Evolutionary conservation across 2,888 invertebrate genomes (phyloP), one percentile per base, ranked within the genome.

Genomic region (Trichopria drosophilae): DNA sequence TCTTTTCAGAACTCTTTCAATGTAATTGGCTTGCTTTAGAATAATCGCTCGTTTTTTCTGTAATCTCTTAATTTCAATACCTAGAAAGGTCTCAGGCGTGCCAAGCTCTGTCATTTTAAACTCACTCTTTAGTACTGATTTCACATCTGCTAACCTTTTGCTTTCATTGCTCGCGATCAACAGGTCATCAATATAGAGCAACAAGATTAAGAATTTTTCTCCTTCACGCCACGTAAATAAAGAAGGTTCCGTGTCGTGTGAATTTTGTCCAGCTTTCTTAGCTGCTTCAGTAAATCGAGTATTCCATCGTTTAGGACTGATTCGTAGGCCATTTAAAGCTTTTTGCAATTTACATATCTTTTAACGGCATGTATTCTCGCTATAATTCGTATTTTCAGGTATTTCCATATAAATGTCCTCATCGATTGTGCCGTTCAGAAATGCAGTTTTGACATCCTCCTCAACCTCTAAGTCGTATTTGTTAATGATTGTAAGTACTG

Each of bases 251-350:
- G 22, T 10, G 24, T 47, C 46, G 12, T 35, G 35, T n/a, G 41
- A 40, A 36, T 22, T 44, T 18, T 51, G 24, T 16, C 47, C 45
- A 41, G 31, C 41, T 20, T 51, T 9, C n/a, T n/a, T n/a, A n/a
- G n/a, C n/a, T n/a, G n/a, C n/a, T n/a, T n/a, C n/a, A n/a, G n/a
- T n/a, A n/a, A 56, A 56, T 41, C 39, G 31, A 18, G 35, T 40
- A 20, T 44, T 53, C 47, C 53, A 56, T 18, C 50, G 50, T 47
- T 53, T 53, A 23, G 52, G 52, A 32, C 48, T 48, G 13, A 48
- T 39, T 24, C 37, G 41, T 37, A 53, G 23, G 12, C 52, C 52
- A 34, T 48, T 48, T n/a, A 53, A 13, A 9, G 53, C 43, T 39
- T 35, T 23, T 48, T 49, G 37, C 34, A 53, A 37, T 44, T 48